Evolutionary conservation across 2,797 vertebrate species (phyloP), one percentile per base, ranked within the genome.

Genomic region (Notoglanidium macrostoma): DNA sequence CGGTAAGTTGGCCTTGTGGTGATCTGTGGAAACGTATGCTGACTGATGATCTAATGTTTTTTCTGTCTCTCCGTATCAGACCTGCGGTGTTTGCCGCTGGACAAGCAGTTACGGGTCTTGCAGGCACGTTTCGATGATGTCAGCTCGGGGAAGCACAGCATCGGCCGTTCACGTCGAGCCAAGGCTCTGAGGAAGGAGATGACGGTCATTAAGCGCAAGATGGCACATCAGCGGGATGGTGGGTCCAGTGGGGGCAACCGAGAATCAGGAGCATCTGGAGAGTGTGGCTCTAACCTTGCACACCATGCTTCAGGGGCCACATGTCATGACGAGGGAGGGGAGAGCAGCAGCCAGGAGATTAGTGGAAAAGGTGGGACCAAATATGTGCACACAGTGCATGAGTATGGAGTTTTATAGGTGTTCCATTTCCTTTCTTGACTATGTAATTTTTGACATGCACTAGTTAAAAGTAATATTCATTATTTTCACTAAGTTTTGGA

Each of bases 281-380:
- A 96, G 32, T 92, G 95, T 4, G 91, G 92, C 0, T 90, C 94
- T 0, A 93, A 93, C n/a, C 94, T 95, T n/a, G 91, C 94, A 0
- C 96, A 96, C 87, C 96, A 95, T 87, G 94, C 93, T 85, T 97
- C 93, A 83, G 95, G 93, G 92, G 96, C 95, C 91, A 97, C 67
- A 85, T 98, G 97, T 26, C 98, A 98, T 84, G 98, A 98, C 9
- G 98, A 99, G 83, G 97, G 97, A 0, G 98, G 98, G 63, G 98
- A 99, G 94, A 99, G 98, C 96, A 99, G 98, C 95, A 98, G 98
- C 94, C 98, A 99, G 92, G 98, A 99, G 94, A 98, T 97, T 15
- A 88, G 95, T 10, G 96, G 97, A 90, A 99, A 99, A 96, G 98
- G 98, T 99, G 93, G 87, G 68, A 88, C 8, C 5, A 35, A 40